A percentile compares a stretch with the other conserved stretches of the same genome.
phyloP scores from a whole-genome alignment of 2,797 vertebrate genomes.

The Bradypodion ventrale region DNA sequence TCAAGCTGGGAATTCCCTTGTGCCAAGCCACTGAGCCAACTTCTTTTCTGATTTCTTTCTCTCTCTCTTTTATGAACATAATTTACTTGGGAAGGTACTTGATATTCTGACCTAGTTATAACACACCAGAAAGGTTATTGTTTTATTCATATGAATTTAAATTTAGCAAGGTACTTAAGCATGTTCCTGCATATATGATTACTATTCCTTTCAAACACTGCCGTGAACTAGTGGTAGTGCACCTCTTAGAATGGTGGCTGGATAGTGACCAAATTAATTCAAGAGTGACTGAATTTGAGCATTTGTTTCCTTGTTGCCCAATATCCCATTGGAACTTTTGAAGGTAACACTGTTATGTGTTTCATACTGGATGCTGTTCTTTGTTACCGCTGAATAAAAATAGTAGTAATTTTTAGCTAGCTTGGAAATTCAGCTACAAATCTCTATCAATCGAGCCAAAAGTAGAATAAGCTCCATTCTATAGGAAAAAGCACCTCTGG shows the following conservation, averaged over 20 bases:
- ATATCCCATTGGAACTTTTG: not conserved
- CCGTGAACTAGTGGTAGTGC: not conserved
- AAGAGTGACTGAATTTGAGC: not conserved
- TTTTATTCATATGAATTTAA: constrained; percentile 47
- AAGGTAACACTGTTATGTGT: not conserved
- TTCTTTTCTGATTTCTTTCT: constrained; percentile 1
- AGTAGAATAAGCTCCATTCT: not conserved
- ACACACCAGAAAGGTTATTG: constrained; percentile 30
- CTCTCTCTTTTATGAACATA: constrained; percentile 21
- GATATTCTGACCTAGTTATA: constrained; percentile 42
- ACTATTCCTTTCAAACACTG: not conserved
- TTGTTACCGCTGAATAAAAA: not conserved
- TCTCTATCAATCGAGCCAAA: not conserved
- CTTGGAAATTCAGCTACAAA: constrained; percentile 9
- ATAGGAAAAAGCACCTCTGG: too few relatives aligned
- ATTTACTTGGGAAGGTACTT: constrained; percentile 34
- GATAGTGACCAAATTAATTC: not conserved
- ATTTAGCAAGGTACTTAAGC: constrained; percentile 41
- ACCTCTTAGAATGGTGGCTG: not conserved
- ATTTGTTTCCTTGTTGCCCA: not conserved
- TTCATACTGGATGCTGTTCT: not conserved
- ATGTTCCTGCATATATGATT: constrained; percentile 16
- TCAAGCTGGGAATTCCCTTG: not conserved
- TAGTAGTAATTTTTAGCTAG: not conserved
- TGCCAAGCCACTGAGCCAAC: not conserved